A percentile compares a stretch with the other conserved stretches of the same genome.
Conservation (phyloP, 2,113 vertebrate genomes). For the Silurus glanis region DNA sequence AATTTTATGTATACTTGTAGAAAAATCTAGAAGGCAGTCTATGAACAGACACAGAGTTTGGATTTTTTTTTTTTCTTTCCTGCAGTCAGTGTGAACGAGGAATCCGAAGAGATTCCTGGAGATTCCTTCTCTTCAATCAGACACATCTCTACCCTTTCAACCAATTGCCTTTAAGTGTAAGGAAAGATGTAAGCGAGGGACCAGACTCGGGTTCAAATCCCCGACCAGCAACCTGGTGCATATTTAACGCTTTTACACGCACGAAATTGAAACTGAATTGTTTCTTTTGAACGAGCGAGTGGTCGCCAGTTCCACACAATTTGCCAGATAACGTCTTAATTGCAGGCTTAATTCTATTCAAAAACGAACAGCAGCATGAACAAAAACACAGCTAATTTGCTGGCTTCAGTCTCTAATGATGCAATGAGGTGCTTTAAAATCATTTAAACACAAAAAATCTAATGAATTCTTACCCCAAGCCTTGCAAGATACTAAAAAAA, state of each 20-base stretch:
- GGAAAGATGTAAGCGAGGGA: neutral
- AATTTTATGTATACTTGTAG: too few species aligned
- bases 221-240: neutral
- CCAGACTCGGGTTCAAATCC: neutral
- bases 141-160: neutral
- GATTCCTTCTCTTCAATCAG: neutral
- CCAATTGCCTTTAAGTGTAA: neutral
- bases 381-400: neutral
- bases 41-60: neutral
- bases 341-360: too few species aligned
- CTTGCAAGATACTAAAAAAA: neutral
- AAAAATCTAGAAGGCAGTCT: neutral
- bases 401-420: neutral
- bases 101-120: neutral
- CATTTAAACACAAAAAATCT: too few species aligned
- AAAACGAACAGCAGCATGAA: neutral
- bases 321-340: neutral
- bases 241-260: neutral
- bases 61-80: too few species aligned
- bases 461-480: neutral
- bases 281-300: neutral
- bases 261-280: neutral
- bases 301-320: neutral
- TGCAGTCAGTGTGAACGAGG: neutral
- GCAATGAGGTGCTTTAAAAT: neutral